Conservation (phyloP, 2,888 invertebrate genomes). For the Rotaria socialis region DNA sequence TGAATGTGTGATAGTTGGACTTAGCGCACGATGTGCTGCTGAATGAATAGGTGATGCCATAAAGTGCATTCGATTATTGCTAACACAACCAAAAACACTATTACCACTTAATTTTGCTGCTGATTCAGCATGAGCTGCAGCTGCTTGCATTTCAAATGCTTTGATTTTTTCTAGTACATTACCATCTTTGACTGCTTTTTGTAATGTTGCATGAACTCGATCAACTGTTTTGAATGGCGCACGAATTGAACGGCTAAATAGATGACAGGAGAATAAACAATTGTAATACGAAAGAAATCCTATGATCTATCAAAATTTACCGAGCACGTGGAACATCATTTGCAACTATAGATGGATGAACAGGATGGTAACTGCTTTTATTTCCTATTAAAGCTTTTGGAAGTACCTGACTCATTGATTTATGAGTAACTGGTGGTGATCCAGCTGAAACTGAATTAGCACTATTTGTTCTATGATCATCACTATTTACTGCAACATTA, state of each 20-base stretch:
- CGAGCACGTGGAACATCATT: neutral
- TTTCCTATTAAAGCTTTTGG: neutral
- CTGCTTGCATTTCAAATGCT: constrained; percentile 24
- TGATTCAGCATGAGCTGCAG: constrained; percentile 29
- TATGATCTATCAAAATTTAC: neutral
- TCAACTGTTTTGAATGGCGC: neutral
- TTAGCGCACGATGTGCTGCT: neutral
- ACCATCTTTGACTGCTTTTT: constrained; percentile 26
- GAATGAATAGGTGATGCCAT: neutral
- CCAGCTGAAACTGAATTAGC: neutral
- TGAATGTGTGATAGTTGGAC: neutral
- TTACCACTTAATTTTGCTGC: neutral
- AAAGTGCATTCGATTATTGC: neutral
- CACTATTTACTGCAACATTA: neutral
- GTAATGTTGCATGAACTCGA: constrained; percentile 11
- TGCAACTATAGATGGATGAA: neutral
- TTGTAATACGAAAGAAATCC: neutral
- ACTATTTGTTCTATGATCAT: neutral
- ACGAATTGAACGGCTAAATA: neutral
- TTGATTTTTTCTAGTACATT: constrained; percentile 34
- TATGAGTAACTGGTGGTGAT: neutral
- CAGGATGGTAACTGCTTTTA: neutral
- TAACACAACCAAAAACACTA: neutral
- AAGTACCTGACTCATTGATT: neutral
- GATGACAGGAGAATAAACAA: neutral